Base-by-base conservation (phyloP, 2,888 invertebrate genomes). In the Holacanthella duospinosa region DNA sequence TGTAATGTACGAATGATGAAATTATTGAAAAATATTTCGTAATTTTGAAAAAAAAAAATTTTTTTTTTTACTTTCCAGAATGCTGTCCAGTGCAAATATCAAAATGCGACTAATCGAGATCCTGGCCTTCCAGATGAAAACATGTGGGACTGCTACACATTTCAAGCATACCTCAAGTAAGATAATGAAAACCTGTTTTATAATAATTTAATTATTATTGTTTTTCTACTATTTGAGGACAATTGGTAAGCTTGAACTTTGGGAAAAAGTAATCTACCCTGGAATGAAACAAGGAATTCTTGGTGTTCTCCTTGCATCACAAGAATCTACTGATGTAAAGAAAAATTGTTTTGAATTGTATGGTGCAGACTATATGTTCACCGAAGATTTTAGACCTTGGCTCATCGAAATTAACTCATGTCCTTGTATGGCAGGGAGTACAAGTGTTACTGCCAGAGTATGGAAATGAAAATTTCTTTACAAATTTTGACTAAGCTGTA, bases 401-500 rank as follows among this genome's bases (percentile, higher is more conserved):
- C 79, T 94, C 66, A 88, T 95, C 73, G 94, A 95, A 80, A 92
- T 94, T 69, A 94, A 95, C 79, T 88, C 89, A 1, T 86, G 87
- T 75, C 93, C 93, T 0, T 87, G 91, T 62, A 83, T 94, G 78
- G 82, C 85, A 26, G 85, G 88, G n/a, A 91, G 89, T 28, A 93
- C 93, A 0, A 83, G 84, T 63, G 85, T 93, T 16, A 94, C 93
- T 0, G 85, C 88, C 0, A 82, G 84, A 69, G 25, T 48, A 21
- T 16, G 21, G n/a, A n/a, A n/a, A n/a, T n/a, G n/a, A n/a, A n/a
- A n/a, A n/a, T n/a, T n/a, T n/a, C n/a, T n/a, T n/a, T n/a, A n/a
- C n/a, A n/a, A n/a, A n/a, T n/a, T n/a, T 48, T 48, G 19, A 9
- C 48, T 9, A 36, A 48, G 48, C 48, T 36, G 9, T 16, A 48